These are phyloP conservation scores for Scomber colias DNA, from an alignment of 2,113 vertebrate species.

Conservation along the genomic window DNA sequence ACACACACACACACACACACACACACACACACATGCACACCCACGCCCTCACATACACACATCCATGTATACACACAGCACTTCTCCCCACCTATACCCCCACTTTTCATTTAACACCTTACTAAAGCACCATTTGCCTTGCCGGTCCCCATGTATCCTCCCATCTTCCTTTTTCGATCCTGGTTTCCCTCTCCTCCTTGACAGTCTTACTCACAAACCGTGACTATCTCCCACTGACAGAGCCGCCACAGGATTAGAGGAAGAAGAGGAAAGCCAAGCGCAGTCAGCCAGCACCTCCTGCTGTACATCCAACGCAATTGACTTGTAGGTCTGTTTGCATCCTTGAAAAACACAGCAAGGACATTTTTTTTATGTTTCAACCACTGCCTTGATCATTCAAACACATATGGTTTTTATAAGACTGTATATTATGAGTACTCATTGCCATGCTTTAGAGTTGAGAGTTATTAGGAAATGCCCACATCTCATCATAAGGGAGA, in stretches of 20 bases:
- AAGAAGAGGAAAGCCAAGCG: conserved; percentile 17
- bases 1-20: not conserved
- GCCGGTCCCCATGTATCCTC: conserved; percentile 69
- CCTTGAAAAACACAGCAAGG: conserved; percentile 77
- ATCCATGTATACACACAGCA: conserved; percentile 14
- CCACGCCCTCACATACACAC: conserved; percentile 8
- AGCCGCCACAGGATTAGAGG: conserved; percentile 78
- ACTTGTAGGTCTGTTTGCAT: conserved; percentile 52
- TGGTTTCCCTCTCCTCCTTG: conserved; percentile 76
- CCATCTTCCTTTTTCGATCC: conserved; percentile 70
- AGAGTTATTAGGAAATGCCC: not conserved
- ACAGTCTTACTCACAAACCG: conserved; percentile 82
- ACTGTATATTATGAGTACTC: not conserved
- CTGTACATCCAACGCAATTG: conserved; percentile 61
- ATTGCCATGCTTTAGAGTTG: not conserved
- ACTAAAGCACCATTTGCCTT: conserved; percentile 69
- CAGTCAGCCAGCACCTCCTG: conserved; percentile 77
- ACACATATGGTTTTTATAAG: not conserved
- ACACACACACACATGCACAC: not conserved
- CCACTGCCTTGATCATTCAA: conserved; percentile 18
- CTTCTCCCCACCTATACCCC: conserved; percentile 36
- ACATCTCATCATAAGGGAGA: conserved; percentile 19
- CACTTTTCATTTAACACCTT: conserved; percentile 70
- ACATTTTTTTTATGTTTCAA: conserved; percentile 41
- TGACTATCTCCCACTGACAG: conserved; percentile 85